Evolutionary conservation across 2,888 invertebrate genomes (phyloP).

Genomic region (Monopis laevigella): DNA sequence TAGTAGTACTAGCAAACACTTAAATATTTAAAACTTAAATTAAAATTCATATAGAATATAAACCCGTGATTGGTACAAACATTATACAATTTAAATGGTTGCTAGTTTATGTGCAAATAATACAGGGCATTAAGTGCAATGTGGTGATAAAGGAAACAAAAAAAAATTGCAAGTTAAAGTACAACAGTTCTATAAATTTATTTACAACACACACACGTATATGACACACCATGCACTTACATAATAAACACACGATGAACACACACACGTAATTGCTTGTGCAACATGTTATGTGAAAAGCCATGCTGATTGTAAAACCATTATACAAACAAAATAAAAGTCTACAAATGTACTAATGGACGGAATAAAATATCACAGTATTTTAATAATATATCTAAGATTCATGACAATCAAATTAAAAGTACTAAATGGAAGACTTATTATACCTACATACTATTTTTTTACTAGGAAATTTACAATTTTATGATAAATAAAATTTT

Average conservation of each 20-base stretch:
- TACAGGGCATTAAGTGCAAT: constrained; percentile 1
- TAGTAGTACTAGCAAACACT: constrained; percentile 3
- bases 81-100: constrained; percentile 1
- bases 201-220: constrained; percentile 51
- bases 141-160: constrained; percentile 36
- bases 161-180: constrained; percentile 63
- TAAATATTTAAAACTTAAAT: not conserved
- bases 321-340: not conserved
- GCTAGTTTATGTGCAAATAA: not conserved
- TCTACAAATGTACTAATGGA: not conserved
- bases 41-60: not conserved
- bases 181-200: constrained; percentile 60
- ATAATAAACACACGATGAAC: constrained; percentile 40
- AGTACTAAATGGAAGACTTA: too few species aligned
- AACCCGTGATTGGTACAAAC: too few species aligned
- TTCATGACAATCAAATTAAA: too few species aligned
- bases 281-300: constrained; percentile 33
- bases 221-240: constrained; percentile 66
- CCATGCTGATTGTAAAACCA: constrained; percentile 12
- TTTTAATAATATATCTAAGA: too few species aligned
- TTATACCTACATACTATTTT: too few species aligned
- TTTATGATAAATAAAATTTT: not conserved
- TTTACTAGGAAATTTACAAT: not conserved
- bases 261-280: constrained; percentile 47
- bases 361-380: constrained; percentile 2